Base-by-base conservation (phyloP, 1,140 invertebrate species). In the Ptiloglossa arizonensis region DNA sequence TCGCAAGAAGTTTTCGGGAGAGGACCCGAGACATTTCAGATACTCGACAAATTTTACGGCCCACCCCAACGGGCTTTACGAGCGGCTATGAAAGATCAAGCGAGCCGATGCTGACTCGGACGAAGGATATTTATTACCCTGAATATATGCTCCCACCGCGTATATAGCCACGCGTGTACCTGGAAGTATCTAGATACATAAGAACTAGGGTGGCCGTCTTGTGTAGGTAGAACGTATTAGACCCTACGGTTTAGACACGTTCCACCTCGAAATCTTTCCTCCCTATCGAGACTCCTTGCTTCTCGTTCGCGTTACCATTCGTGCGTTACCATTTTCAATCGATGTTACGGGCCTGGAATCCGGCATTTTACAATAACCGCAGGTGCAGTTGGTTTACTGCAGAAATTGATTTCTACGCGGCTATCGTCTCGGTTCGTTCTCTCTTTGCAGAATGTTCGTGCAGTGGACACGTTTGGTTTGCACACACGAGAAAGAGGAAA, bases 71-170 rank as follows among this genome's bases (percentile, higher is more conserved):
- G 50, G 64, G 29, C 62, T 88, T 89, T 89, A 88, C 86, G 87
- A 89, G 78, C 83, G 78, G 77, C 85, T 87, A 79, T 81, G 87
- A 87, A 88, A 88, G 87, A 88, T 88, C 87, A 88, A 88, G 86
- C 81, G 81, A 77, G 79, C 86, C 86, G 86, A 87, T 82, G 85
- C 85, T 87, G 87, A 87, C 80, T 86, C 70, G 79, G 52, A 78
- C 80, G 81, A 83, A 86, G 86, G 77, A 88, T 88, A 88, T 88
- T 88, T 88, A 88, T 88, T 87, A 84, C 79, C 75, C 81, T 59
- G 83, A 82, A 79, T 84, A 78, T 64, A 62, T 66, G 67, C 75
- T 66, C 41, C 35, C 68, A 70, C 50, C 46, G 74, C 19, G 60
- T 62, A 76, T 41, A 70, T 79, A 38, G n/a, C 24, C 59, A 69